These are phyloP conservation scores for Phenacoccus solenopsis DNA, from an alignment of 1,140 invertebrate genomes.

Conservation along the genomic window DNA sequence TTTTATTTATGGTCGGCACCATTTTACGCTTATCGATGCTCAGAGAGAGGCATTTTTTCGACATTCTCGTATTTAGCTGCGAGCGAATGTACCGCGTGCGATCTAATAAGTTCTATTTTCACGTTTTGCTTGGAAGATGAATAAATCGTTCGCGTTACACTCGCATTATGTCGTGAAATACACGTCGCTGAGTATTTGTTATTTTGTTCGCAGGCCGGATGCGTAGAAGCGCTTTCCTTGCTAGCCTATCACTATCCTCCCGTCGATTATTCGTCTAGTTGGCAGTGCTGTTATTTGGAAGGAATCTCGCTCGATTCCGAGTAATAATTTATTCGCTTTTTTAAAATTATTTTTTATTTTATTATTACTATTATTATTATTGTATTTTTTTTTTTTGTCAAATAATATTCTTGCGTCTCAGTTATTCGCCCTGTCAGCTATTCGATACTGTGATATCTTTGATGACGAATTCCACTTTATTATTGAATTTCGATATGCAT, in stretches of 20 bases:
- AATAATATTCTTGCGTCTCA: neutral
- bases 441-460: neutral
- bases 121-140: neutral
- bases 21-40: neutral
- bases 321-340: no score
- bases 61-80: neutral
- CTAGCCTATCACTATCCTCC: neutral
- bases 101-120: neutral
- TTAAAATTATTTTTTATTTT: no score
- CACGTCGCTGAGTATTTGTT: no score
- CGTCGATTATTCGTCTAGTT: neutral
- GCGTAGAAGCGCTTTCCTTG: neutral
- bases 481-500: conserved; percentile 5
- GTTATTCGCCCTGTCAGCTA: neutral
- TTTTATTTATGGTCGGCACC: neutral
- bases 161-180: no score
- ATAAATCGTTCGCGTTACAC: no score
- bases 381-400: neutral
- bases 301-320: no score
- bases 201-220: neutral
- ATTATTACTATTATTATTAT: neutral
- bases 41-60: neutral
- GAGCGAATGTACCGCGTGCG: neutral
- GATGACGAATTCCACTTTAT: neutral
- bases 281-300: neutral